Base-by-base conservation (phyloP, 2,113 vertebrate genomes). In the Rafetus swinhoei region DNA sequence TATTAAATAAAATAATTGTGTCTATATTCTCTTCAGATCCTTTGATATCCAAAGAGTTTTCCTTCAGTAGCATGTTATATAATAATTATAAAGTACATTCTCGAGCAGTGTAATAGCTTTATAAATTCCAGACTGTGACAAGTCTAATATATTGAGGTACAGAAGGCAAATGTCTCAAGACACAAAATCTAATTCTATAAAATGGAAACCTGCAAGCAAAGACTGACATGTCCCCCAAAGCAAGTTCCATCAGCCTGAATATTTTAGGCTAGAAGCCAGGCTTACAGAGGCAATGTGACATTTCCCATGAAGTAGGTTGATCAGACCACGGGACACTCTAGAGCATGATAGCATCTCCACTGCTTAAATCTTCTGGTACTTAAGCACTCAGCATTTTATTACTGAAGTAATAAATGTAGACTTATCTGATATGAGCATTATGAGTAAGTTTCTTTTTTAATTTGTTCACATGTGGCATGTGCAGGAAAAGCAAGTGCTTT, bases 401-500 rank as follows among this genome's bases (percentile, higher is more conserved):
- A 87, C 74, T 90, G 76, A 95, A 94, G 88, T 85, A 96, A 92
- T 82, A 56, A 90, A 90, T 92, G 96, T 96, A 93, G 27, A 22
- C 54, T 95, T 95, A 86, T 96, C 94, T 87, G 77, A 96, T 94
- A 81, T 18, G 59, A 95, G 45, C 15, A 59, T 3, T 90, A 97
- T 95, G 93, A 89, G 87, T 65, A 86, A 69, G 85, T 85, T 92
- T 94, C 18, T 95, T 91, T 90, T 97, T 96, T 90, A 86, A 29
- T 27, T 86, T 97, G 84, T 82, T 89, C 92, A 62, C 95, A 95
- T 89, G 55, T 96, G 95, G 79, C 86, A 91, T 89, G 52, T 88
- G 65, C 21, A 81, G 82, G 85, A 53, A 72, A 92, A 95, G 54
- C 19, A 95, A 92, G 86, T 87, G 89, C 7, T 77, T 97, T 96